Base-by-base conservation (phyloP, 2,888 invertebrate species). In the Diaperis boleti region DNA sequence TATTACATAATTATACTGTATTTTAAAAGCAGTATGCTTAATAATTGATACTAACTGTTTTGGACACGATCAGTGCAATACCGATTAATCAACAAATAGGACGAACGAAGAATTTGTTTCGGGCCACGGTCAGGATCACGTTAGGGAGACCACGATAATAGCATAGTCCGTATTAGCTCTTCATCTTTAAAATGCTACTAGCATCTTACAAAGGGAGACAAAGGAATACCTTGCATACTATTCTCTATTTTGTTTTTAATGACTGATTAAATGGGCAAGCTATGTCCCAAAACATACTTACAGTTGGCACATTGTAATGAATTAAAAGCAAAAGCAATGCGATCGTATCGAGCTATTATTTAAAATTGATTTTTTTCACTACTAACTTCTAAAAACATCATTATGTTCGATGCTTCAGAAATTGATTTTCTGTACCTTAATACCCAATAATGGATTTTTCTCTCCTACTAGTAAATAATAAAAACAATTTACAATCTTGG, bases 41-140 rank as follows among this genome's bases (percentile, higher is more conserved):
- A n/a, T n/a, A n/a, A 42, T 55, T 45, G 44, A 41, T 56, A 11
- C 33, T 59, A 59, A 59, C 59, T 49, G 59, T 62, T 35, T 41
- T 49, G 44, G 11, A 50, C 42, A 39, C 62, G 50, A 33, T 33
- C 44, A 62, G 20, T 31, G 63, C 57, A 59, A 59, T 26, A 44
- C 50, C 26, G 44, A 17, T 45, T 31, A 15, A 29, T 20, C 13
- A n/a, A 14, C 22, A 56, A 56, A 59, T 59, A 49, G n/a, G n/a
- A n/a, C n/a, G n/a, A n/a, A n/a, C n/a, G n/a, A n/a, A n/a, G 15
- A 39, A 22, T 13, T 35, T 39, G 39, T 22, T 31, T 29, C 29
- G 47, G 14, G 45, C 29, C 29, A 45, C 45, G 52, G 42, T 60
- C 60, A 60, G 52, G 52, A 60, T 52, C 52, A 52, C 31, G 26